phyloP scores from a whole-genome alignment of 1,140 invertebrate species.

The Mya arenaria region DNA sequence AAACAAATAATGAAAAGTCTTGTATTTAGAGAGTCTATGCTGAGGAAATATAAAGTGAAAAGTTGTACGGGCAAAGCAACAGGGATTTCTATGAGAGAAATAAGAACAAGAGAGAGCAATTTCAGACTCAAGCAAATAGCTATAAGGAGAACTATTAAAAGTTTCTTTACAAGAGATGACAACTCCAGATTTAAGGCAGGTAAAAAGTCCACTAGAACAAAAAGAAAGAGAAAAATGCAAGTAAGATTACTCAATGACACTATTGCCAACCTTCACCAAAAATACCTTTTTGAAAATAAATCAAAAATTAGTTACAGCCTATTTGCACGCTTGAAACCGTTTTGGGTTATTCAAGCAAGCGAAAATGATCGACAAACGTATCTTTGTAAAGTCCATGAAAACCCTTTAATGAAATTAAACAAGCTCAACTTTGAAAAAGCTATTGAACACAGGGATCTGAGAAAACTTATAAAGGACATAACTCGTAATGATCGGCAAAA shows the following conservation, averaged over 20 bases:
- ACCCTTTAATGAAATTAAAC: conserved; percentile 1
- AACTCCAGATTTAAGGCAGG: neutral
- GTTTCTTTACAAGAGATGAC: neutral
- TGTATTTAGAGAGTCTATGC: neutral
- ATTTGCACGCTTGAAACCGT: conserved; percentile 19
- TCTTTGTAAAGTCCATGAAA: conserved; percentile 43
- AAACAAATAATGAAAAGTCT: neutral
- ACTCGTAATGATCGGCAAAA: neutral
- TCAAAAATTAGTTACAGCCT: too few relatives aligned
- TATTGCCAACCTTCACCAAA: neutral
- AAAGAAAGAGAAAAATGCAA: too few relatives aligned
- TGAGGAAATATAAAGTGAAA: neutral
- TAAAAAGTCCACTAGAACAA: neutral
- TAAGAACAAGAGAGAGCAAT: neutral
- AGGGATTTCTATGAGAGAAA: neutral
- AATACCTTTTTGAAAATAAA: neutral
- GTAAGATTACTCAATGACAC: neutral
- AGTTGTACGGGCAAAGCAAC: neutral
- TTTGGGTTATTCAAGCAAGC: conserved; percentile 33
- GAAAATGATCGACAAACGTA: conserved; percentile 53
- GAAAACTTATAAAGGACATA: neutral
- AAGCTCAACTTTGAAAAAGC: neutral
- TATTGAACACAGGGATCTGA: neutral
- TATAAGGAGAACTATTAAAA: too few relatives aligned
- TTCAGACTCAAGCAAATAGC: too few relatives aligned